Base-by-base conservation (phyloP, 2,113 vertebrate genomes). In the Alaudala cheleensis region DNA sequence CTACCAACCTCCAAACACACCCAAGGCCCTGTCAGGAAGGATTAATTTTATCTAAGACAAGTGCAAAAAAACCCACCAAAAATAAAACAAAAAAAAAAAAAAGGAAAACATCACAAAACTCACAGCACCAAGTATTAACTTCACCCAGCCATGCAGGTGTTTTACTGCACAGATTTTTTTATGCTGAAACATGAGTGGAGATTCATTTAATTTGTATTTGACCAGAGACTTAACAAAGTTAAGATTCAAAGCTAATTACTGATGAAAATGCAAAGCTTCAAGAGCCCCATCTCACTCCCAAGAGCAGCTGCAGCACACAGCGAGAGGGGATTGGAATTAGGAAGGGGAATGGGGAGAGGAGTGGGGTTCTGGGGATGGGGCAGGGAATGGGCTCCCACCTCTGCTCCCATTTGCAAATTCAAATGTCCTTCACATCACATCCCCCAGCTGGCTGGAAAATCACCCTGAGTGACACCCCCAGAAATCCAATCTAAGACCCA, bases 181-280 rank as follows among this genome's bases (percentile, higher is more conserved):
- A 58, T 22, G 14, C 45, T 66, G 54, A 53, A 65, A 60, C 6
- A 1, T 4, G 3, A 56, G 39, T 5, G 29, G 28, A 25, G n/a
- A 78, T 25, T 42, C 37, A 64, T 79, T 93, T 61, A 19, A 91
- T 85, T 91, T 69, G 61, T 84, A 78, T 86, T 45, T 91, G 94
- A 92, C 44, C 65, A 53, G 44, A 64, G 34, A 44, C 9, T 64
- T 72, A 60, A 91, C 12, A 13, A 34, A 89, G 79, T 79, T 34
- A 72, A 3, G 0, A 42, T 51, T n/a, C 44, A 64, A 65, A 89
- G 8, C 53, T 53, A 64, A 89, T 81, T 74, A 84, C 0, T 1
- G 6, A 56, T 51, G 66, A 26, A 65, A 64, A 87, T 10, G 20
- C 20, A n/a, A 26, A 88, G 80, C 5, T 65, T 34, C 7, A 23